Evolutionary conservation across 1,140 invertebrate genomes (phyloP).

Genomic region (Tenebrio molitor): DNA sequence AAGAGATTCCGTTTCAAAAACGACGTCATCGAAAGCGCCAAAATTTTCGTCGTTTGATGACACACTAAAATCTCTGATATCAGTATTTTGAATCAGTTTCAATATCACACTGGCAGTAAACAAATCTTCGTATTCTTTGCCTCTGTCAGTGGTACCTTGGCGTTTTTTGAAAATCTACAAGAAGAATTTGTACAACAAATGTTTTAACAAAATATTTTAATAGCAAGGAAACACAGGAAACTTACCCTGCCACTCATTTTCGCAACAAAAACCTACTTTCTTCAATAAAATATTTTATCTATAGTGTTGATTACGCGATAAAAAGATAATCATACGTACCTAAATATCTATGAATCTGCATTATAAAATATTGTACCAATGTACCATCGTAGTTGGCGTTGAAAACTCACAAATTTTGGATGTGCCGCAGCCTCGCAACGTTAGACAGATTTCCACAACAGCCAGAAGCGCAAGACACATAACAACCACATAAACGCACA

Average conservation of each 20-base stretch:
- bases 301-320: too few species aligned
- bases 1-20: neutral
- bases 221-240: neutral
- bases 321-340: too few species aligned
- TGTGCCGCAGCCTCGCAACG: too few species aligned
- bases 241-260: neutral
- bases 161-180: neutral
- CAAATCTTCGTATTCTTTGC: constrained; percentile 1
- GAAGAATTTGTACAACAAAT: neutral
- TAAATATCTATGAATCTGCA: too few species aligned
- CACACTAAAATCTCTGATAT: neutral
- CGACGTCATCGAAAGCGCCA: constrained; percentile 6
- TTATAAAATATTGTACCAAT: too few species aligned
- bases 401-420: too few species aligned
- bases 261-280: too few species aligned
- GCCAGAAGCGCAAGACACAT: too few species aligned
- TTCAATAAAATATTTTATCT: too few species aligned
- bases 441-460: too few species aligned
- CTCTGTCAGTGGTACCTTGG: neutral
- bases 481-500: too few species aligned
- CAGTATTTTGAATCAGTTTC: neutral
- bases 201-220: neutral
- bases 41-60: constrained; percentile 3
- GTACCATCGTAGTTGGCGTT: too few species aligned
- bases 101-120: neutral